A percentile compares a stretch with the other conserved stretches of the same genome.
Evolutionary conservation across 2,888 invertebrate genomes (phyloP).

Genomic region (Drosophila prostipennis): DNA sequence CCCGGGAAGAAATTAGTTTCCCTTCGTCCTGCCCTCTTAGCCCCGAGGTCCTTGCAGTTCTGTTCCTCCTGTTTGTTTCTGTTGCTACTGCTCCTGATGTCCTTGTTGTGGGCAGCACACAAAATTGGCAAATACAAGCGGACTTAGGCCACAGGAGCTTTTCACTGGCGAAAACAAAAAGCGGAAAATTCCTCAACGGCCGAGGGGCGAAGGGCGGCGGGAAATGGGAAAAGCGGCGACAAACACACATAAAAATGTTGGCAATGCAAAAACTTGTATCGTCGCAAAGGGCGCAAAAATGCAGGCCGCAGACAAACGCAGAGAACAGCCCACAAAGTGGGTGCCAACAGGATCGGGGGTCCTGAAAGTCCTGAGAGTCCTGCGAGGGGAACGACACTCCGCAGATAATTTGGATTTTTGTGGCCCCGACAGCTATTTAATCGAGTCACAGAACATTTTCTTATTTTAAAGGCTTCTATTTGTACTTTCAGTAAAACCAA

Average conservation of each 20-base stretch:
- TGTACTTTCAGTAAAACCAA: background rate
- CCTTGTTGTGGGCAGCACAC: conserved; percentile 54
- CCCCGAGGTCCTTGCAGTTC: conserved; percentile 53
- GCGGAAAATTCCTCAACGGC: conserved; percentile 26
- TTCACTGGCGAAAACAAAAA: conserved; percentile 21
- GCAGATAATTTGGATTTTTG: conserved; percentile 32
- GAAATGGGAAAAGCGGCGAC: conserved; percentile 17
- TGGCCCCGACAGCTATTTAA: conserved; percentile 32
- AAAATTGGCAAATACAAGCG: conserved; percentile 50
- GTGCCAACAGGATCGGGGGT: conserved; percentile 19
- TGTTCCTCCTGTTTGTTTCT: conserved; percentile 14
- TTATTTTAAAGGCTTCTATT: background rate
- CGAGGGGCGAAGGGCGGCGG: background rate
- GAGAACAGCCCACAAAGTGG: conserved; percentile 48
- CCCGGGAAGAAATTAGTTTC: conserved; percentile 73
- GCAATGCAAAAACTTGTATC: conserved; percentile 65
- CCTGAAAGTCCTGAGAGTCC: background rate
- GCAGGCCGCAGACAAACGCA: conserved; percentile 70
- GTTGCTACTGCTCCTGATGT: conserved; percentile 23
- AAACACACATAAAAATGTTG: conserved; percentile 45
- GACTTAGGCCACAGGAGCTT: conserved; percentile 46
- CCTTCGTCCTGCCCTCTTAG: conserved; percentile 21
- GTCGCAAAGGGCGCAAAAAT: conserved; percentile 60
- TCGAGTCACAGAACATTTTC: conserved; percentile 5
- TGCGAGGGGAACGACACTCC: background rate